phyloP scores from a whole-genome alignment of 1,140 invertebrate species.

The Lepidurus couesii region DNA sequence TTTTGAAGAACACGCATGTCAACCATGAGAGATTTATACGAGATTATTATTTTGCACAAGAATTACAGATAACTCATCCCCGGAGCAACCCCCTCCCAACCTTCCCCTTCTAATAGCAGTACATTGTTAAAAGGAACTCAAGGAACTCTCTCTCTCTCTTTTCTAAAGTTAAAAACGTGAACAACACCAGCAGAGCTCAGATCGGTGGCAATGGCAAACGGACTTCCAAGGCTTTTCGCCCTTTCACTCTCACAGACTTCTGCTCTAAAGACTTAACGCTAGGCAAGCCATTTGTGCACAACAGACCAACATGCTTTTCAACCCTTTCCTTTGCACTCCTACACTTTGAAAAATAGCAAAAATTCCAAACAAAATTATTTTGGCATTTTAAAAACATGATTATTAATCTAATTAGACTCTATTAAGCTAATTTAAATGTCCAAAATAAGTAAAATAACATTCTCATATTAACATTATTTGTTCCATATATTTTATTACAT shows the following conservation, averaged over 20 bases:
- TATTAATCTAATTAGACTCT: neutral
- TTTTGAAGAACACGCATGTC: no score
- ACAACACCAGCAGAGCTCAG: neutral
- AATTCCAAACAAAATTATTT: neutral
- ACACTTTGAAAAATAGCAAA: neutral
- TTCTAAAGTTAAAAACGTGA: constrained; percentile 11
- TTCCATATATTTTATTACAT: no score
- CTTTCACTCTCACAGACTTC: neutral
- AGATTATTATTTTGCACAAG: no score
- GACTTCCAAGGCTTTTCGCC: constrained; percentile 17
- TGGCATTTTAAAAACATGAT: neutral
- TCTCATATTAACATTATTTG: no score
- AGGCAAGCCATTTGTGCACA: neutral
- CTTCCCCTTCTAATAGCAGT: neutral
- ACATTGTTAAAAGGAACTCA: neutral
- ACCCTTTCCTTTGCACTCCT: neutral
- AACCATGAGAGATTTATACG: no score
- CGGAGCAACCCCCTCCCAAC: neutral
- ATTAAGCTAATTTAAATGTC: no score
- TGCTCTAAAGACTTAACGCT: neutral
- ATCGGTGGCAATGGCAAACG: constrained; percentile 21
- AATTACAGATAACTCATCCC: neutral
- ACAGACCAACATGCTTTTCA: neutral
- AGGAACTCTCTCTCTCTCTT: constrained; percentile 14
- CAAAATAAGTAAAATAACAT: no score